Base-by-base conservation (phyloP, 2,888 invertebrate species). In the Ernsta delagoae region DNA sequence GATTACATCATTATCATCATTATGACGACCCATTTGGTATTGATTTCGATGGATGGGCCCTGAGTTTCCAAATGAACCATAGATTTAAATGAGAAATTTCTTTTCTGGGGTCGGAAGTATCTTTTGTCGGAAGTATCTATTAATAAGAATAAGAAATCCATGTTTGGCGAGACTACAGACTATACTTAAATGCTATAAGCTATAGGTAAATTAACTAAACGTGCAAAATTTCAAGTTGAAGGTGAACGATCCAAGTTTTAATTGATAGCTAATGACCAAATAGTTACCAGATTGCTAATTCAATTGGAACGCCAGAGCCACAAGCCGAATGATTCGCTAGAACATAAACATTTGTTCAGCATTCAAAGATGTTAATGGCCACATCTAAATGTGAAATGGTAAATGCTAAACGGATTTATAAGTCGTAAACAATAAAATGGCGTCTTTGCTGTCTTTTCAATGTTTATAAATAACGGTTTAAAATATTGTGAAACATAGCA, bases 281-380 rank as follows among this genome's bases (percentile, higher is more conserved):
- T 54, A 24, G 24, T 54, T 60, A 45, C 31, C 60, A n/a, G n/a
- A 41, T 16, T 63, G 54, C 41, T 11, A 63, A 63, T 63, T 54
- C 16, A 54, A 63, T 63, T 63, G 41, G 53, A 24, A 31, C 53
- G 8, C 41, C 4, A 62, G 62, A 16, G 54, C 39, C 62, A 63
- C 63, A 54, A 41, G 54, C 48, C 9, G 53, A 31, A 53, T 31
- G 53, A 53, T 36, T 56, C 56, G 56, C n/a, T 56, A 0, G n/a
- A 62, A 53, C 11, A 36, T 54, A 63, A 63, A 63, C 63, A 63
- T 63, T 63, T 54, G 24, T 53, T 63, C 54, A 54, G 41, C 62
- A 36, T 54, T 54, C 53, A 39, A 63, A 54, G 53, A 34, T 61
- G 59, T 45, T 59, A 59, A 59, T 59, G 43, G 41, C 24, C 8